phyloP scores from a whole-genome alignment of 2,113 vertebrate species.

The Ia io region DNA sequence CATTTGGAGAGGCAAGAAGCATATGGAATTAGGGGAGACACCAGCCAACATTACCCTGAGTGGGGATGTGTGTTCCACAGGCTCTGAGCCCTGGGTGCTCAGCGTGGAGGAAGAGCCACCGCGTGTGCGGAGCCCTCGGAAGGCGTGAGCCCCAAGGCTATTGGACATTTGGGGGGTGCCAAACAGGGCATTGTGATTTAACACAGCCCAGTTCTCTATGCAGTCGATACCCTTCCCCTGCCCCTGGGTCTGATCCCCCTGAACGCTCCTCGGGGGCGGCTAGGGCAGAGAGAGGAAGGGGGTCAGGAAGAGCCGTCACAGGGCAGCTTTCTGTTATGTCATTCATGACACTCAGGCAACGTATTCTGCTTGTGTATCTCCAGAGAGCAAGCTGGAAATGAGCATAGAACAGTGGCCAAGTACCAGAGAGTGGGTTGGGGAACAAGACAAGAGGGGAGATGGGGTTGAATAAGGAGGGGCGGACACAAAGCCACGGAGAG shows the following conservation, averaged over 20 bases:
- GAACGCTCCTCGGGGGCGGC: not conserved
- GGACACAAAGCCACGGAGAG: not conserved
- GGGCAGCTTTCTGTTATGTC: not conserved
- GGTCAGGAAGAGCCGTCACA: not conserved
- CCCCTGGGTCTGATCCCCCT: not conserved
- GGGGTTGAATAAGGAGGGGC: not conserved
- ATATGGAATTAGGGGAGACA: not conserved
- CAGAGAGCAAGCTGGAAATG: not conserved
- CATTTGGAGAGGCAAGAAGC: not conserved
- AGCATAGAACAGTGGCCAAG: rapidly evolving
- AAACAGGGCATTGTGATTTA: not conserved
- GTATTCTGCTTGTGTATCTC: not conserved
- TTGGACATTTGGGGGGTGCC: not conserved
- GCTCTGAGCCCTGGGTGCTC: not conserved
- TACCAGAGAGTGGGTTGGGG: not conserved
- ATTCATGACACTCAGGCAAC: not conserved
- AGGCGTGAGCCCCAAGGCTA: not conserved
- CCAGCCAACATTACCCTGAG: not conserved
- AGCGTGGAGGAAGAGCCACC: not conserved
- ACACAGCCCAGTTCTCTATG: not conserved
- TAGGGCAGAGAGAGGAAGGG: not conserved
- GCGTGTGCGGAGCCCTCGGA: not conserved
- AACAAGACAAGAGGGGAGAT: not conserved
- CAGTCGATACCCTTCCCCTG: not conserved
- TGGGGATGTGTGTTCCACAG: not conserved